Base-by-base conservation (phyloP, 2,113 vertebrate species). In the Hypomesus transpacificus region DNA sequence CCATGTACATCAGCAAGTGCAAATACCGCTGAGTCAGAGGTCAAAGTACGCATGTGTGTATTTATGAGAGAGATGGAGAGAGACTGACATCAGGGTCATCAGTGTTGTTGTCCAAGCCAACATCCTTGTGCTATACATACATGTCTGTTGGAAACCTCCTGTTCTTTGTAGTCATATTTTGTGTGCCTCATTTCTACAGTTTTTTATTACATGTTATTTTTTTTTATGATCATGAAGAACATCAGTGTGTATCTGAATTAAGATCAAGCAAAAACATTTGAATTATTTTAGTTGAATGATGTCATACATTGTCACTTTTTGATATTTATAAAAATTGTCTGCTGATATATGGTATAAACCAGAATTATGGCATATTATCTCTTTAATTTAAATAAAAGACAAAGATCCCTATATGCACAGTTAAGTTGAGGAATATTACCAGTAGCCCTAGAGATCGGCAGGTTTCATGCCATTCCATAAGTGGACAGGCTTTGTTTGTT, bases 21-120 rank as follows among this genome's bases (percentile, higher is more conserved):
- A 24, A 54, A 61, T 65, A 72, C 18, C 18, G 14, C 65, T 46
- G 28, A 60, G 62, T 77, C 57, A 39, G 46, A 64, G 56, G 70
- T 76, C 51, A 70, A 69, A 69, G 67, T 62, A 66, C n/a, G 53
- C 60, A 56, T 66, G 21, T 46, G 70, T 59, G 60, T 72, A 9
- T 63, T 3, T 67, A 3, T 58, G 52, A 21, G 34, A 21, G 34
- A 50, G 64, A 54, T 4, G 16, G 51, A 18, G 52, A 34, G 52
- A 54, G 66, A 24, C 16, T 67, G 28, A 66, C n/a, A 66, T 31
- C 20, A 67, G 50, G 51, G 14, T n/a, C 17, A 39, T n/a, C 62
- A 8, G 67, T 31, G 3, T 18, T 22, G 6, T 46, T 20, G n/a
- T 13, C 18, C 57, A 59, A 59, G 14, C 22, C 57, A 22, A 59